Conservation (phyloP, 2,113 vertebrate genomes). For the Apteryx mantelli region DNA sequence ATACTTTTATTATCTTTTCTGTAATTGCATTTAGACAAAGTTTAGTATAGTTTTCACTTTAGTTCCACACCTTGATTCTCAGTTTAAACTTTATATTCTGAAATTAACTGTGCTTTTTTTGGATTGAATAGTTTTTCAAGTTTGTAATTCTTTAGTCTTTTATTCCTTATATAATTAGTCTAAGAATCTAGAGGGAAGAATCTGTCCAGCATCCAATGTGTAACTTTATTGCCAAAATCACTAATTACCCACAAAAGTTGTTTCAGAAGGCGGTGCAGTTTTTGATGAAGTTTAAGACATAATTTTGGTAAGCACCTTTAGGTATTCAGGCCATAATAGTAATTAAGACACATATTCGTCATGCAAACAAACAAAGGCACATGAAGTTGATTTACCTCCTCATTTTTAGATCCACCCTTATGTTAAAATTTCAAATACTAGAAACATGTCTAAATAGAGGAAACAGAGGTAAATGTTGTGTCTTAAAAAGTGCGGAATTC, state of each 20-base stretch:
- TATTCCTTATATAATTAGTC: not conserved
- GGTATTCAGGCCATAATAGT: not conserved
- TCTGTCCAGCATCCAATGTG: not conserved
- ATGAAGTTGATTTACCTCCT: not conserved
- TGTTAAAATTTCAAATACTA: not conserved
- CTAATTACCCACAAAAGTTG: not conserved
- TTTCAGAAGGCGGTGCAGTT: not conserved
- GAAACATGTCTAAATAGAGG: not conserved
- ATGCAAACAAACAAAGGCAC: not conserved
- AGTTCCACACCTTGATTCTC: not conserved
- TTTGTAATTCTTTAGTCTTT: not conserved
- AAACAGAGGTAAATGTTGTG: not conserved
- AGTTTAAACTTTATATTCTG: not conserved
- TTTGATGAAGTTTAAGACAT: not conserved
- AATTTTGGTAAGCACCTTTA: not conserved
- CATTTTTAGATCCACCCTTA: not conserved
- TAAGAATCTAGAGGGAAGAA: not conserved
- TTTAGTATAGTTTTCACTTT: not conserved
- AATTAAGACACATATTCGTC: not conserved
- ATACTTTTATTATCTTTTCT: not conserved
- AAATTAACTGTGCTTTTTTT: not conserved
- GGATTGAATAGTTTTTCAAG: not conserved
- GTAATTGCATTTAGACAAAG: not conserved
- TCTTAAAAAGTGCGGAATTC: not conserved
- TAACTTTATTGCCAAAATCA: not conserved